These are phyloP conservation scores for Trachurus trachurus DNA, from an alignment of 2,797 vertebrate genomes.

Conservation along the genomic window DNA sequence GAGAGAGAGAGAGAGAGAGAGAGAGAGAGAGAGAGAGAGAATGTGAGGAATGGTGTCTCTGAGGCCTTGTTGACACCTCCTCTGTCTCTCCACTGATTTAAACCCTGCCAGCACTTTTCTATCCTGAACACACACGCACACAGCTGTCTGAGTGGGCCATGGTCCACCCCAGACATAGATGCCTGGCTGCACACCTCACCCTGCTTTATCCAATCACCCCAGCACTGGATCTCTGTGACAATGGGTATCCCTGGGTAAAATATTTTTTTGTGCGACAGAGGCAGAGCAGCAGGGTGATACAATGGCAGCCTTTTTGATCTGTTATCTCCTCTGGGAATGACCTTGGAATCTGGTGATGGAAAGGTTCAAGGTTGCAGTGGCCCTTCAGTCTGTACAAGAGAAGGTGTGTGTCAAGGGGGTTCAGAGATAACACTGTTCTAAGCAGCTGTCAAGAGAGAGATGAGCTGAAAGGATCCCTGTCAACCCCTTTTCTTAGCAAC, in stretches of 20 bases:
- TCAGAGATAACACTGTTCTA: conserved; percentile 66
- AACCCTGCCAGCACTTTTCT: conserved; percentile 66
- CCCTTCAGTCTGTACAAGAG: conserved; percentile 36
- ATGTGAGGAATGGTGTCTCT: conserved; percentile 71
- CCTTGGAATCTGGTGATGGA: conserved; percentile 74
- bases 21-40: too few species aligned
- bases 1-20: too few species aligned
- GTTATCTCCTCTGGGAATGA: conserved; percentile 65
- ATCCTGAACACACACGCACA: conserved; percentile 49
- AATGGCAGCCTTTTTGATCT: conserved; percentile 67
- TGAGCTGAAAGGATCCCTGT: conserved; percentile 68
- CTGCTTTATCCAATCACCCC: conserved; percentile 52
- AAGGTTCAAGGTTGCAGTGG: conserved; percentile 63
- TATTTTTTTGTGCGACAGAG: conserved; percentile 32
- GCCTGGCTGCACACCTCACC: conserved; percentile 63
- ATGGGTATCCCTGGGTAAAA: conserved; percentile 72
- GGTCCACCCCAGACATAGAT: conserved; percentile 50
- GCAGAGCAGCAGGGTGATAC: conserved; percentile 43
- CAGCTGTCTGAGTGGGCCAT: conserved; percentile 71
- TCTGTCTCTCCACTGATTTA: conserved; percentile 71
- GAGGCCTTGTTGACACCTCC: conserved; percentile 67
- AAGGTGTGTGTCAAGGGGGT: conserved; percentile 59
- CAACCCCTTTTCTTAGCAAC: conserved; percentile 59
- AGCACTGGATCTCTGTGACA: conserved; percentile 62
- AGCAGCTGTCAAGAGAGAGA: conserved; percentile 81